These are phyloP conservation scores for Cyaniris semiargus DNA, from an alignment of 2,888 invertebrate species.

Conservation along the genomic window DNA sequence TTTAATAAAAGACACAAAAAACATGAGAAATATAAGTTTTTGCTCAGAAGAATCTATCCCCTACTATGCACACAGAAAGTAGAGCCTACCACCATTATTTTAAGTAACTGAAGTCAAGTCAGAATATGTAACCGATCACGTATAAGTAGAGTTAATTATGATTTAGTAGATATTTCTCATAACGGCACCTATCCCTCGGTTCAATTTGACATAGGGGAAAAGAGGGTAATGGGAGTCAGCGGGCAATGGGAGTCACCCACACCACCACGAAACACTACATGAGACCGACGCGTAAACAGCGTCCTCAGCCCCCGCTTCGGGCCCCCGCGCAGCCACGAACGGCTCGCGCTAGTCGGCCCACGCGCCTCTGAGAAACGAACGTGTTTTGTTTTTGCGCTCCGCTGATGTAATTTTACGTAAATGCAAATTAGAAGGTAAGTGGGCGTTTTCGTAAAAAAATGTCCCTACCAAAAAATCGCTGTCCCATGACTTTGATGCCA, in stretches of 20 bases:
- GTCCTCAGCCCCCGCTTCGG: conserved; percentile 37
- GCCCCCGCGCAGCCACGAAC: conserved; percentile 39
- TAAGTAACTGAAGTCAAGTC: too few species aligned
- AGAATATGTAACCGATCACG: too few species aligned
- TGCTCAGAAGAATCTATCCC: too few species aligned
- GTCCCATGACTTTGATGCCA: too few species aligned
- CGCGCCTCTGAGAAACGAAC: conserved; percentile 42
- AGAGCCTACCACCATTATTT: too few species aligned
- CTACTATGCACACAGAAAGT: too few species aligned
- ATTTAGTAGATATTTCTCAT: too few species aligned
- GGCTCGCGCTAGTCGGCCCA: conserved; percentile 42
- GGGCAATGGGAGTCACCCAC: conserved; percentile 42
- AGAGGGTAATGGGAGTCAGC: conserved; percentile 41
- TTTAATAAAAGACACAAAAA: too few species aligned
- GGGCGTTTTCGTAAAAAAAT: neutral
- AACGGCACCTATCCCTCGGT: too few species aligned
- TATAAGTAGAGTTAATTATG: too few species aligned
- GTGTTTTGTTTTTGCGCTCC: conserved; percentile 46
- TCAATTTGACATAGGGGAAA: conserved; percentile 39
- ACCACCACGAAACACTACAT: conserved; percentile 41
- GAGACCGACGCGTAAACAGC: conserved; percentile 40
- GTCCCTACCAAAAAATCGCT: too few species aligned
- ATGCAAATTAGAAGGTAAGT: conserved; percentile 41
- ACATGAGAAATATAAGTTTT: too few species aligned
- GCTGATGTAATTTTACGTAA: conserved; percentile 42